These are phyloP conservation scores for Phacellophora camtschatica DNA, from an alignment of 30 jellyfish, hydroid and myxozoan species.

Conservation along the genomic window DNA sequence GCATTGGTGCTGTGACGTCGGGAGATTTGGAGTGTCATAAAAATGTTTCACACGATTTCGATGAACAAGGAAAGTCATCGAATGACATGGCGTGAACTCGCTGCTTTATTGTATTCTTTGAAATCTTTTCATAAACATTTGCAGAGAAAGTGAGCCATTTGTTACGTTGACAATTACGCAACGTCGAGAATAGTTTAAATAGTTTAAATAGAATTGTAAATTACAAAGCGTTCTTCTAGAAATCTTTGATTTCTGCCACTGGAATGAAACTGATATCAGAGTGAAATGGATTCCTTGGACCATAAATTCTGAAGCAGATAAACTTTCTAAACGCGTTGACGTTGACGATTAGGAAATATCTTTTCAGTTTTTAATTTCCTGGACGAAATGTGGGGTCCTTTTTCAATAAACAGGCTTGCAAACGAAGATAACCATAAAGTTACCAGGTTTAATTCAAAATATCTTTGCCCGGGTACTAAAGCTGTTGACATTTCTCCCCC, in stretches of 20 bases:
- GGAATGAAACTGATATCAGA: neutral
- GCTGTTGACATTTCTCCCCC: no score
- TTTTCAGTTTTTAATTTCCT: no score
- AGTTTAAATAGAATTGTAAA: no score
- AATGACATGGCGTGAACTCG: constrained; percentile 17
- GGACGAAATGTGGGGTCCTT: no score
- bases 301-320: neutral
- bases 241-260: neutral
- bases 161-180: no score
- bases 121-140: neutral
- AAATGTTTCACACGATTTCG: neutral
- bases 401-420: neutral
- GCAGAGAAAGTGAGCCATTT: neutral
- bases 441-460: no score
- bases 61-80: neutral
- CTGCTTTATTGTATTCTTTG: neutral
- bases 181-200: no score
- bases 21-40: neutral
- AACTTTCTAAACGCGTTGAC: neutral
- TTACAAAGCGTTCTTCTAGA: no score
- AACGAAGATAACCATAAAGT: neutral
- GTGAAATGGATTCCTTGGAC: neutral
- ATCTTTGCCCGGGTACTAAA: no score
- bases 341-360: neutral
- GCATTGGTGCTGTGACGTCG: neutral